A percentile compares a stretch with the other conserved stretches of the same genome.
phyloP scores from a whole-genome alignment of 2,113 vertebrate species.

The Pteropus alecto region DNA sequence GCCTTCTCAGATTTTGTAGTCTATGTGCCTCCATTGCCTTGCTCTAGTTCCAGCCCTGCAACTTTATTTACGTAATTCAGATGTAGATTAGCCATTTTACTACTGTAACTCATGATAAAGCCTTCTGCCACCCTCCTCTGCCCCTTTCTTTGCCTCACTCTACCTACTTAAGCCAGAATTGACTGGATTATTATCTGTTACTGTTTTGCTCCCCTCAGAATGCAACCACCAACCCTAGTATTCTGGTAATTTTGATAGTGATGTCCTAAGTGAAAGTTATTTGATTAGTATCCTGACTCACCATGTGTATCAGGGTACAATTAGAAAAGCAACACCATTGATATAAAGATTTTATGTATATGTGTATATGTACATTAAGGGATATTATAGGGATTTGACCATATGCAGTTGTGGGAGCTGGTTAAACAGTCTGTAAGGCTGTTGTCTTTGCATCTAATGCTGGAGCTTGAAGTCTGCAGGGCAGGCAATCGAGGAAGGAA shows the following conservation, averaged over 20 bases:
- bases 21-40: neutral
- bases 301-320: slow-evolving; percentile 12
- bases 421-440: slow-evolving; percentile 59
- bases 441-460: slow-evolving; percentile 58
- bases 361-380: neutral
- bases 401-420: slow-evolving; percentile 8
- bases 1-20: neutral
- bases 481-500: slow-evolving; percentile 63
- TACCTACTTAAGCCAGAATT: neutral
- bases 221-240: neutral
- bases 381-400: slow-evolving; percentile 38
- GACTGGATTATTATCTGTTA: slow-evolving; percentile 38
- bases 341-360: slow-evolving; percentile 11
- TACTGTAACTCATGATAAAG: neutral
- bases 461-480: slow-evolving; percentile 73
- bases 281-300: slow-evolving; percentile 34
- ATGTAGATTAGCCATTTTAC: neutral
- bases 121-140: neutral
- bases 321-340: slow-evolving; percentile 41
- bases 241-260: neutral
- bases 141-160: neutral
- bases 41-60: neutral
- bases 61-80: neutral
- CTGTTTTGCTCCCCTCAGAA: neutral
- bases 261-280: slow-evolving; percentile 15